Percentiles rank a stretch among this genome's conserved stretches.
These are phyloP conservation scores for Toxotes jaculatrix DNA, from an alignment of 2,113 vertebrate species.

Conservation along the genomic window DNA sequence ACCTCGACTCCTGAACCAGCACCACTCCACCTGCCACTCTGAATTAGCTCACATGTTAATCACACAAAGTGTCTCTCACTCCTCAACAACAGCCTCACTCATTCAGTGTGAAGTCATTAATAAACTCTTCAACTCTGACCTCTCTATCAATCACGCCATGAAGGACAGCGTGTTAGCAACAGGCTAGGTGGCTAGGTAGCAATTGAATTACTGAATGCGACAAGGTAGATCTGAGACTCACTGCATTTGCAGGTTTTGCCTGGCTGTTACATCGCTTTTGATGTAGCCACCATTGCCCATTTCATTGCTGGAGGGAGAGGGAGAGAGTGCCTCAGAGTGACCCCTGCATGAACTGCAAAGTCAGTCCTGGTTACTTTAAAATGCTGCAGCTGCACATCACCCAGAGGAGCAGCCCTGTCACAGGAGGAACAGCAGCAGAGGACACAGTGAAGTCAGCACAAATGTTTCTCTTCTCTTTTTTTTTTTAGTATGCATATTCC, in stretches of 20 bases:
- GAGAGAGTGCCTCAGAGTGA: conserved; percentile 8
- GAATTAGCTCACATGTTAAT: conserved; percentile 47
- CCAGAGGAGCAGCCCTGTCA: conserved; percentile 50
- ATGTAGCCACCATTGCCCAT: neutral
- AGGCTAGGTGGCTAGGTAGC: neutral
- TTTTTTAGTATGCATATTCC: conserved; percentile 27
- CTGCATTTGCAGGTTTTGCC: neutral
- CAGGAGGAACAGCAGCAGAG: conserved; percentile 16
- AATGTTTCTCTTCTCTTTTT: conserved; percentile 40
- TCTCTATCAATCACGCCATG: conserved; percentile 17
- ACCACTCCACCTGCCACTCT: conserved; percentile 24
- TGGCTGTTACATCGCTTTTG: neutral
- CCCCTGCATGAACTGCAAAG: conserved; percentile 52
- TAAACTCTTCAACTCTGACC: neutral
- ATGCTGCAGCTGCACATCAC: conserved; percentile 74
- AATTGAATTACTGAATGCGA: neutral
- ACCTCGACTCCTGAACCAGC: neutral
- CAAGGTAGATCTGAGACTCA: neutral
- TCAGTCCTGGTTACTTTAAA: conserved; percentile 52
- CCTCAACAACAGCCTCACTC: conserved; percentile 23
- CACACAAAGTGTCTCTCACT: conserved; percentile 3
- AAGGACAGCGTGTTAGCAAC: neutral
- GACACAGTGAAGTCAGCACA: conserved; percentile 68
- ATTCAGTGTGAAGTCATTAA: conserved; percentile 29
- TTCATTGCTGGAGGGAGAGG: neutral